phyloP scores from a whole-genome alignment of 1,140 invertebrate genomes.

The Penaeus japonicus region DNA sequence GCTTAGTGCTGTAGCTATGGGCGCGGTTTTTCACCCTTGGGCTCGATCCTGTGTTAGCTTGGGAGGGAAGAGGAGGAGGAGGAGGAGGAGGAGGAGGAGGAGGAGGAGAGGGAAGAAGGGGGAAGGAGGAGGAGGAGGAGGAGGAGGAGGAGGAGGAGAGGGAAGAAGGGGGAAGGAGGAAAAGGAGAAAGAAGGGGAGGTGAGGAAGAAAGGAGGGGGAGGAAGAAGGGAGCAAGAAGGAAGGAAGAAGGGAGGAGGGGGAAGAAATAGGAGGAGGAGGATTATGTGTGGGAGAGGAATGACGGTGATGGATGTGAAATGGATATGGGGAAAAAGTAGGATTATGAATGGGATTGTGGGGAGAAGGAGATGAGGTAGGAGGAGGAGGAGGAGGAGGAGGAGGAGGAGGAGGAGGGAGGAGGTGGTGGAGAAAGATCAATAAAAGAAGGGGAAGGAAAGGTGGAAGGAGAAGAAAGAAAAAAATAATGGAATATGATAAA shows the following conservation, averaged over 20 bases:
- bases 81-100: not conserved
- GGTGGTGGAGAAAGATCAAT: too few species aligned
- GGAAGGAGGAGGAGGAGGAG: not conserved
- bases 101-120: not conserved
- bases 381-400: too few species aligned
- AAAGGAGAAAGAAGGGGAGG: not conserved
- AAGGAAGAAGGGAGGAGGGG: not conserved
- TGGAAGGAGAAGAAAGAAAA: too few species aligned
- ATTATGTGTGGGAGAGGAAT: too few species aligned
- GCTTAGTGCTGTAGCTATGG: not conserved
- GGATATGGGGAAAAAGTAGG: too few species aligned
- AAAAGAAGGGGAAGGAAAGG: too few species aligned
- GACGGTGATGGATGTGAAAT: too few species aligned
- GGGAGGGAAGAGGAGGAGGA: not conserved
- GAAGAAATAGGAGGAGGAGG: not conserved
- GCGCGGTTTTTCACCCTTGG: not conserved
- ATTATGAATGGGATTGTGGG: too few species aligned
- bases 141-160: not conserved
- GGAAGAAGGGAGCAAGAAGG: not conserved
- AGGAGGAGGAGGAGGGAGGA: too few species aligned
- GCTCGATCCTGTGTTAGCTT: not conserved
- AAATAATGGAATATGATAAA: too few species aligned
- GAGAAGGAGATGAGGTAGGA: too few species aligned
- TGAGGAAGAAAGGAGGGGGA: not conserved
- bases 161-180: not conserved